These are phyloP conservation scores for Gasterosteus nipponicus DNA, from an alignment of 2,113 vertebrate species.

Conservation along the genomic window DNA sequence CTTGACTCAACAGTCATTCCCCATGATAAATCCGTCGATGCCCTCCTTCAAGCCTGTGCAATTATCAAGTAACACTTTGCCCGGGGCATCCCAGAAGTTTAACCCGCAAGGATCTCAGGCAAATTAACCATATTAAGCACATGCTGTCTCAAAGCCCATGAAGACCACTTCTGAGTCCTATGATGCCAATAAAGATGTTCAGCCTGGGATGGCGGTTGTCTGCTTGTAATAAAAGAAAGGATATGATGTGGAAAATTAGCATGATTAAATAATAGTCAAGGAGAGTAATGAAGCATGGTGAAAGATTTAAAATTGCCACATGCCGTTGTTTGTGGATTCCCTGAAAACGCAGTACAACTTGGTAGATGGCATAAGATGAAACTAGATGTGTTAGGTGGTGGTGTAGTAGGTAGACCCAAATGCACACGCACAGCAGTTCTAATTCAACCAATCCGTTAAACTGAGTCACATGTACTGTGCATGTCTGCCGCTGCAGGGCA, in stretches of 20 bases:
- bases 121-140: constrained; percentile 35
- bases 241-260: constrained; percentile 47
- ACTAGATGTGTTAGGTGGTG: neutral
- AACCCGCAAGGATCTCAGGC: constrained; percentile 18
- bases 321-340: constrained; percentile 34
- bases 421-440: too few species aligned
- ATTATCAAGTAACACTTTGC: constrained; percentile 23
- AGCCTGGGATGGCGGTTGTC: constrained; percentile 24
- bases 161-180: constrained; percentile 19
- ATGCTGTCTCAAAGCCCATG: constrained; percentile 5
- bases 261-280: constrained; percentile 53
- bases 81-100: neutral
- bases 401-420: too few species aligned
- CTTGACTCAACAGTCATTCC: constrained; percentile 11
- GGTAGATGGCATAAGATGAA: constrained; percentile 3
- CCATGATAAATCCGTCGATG: constrained; percentile 17
- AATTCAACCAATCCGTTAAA: too few species aligned
- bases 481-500: too few species aligned
- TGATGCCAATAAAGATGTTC: constrained; percentile 5
- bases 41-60: neutral
- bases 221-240: constrained; percentile 44
- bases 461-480: too few species aligned
- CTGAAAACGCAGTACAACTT: constrained; percentile 14
- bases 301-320: constrained; percentile 36
- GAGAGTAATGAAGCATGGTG: constrained; percentile 50